Evolutionary conservation across 2,797 vertebrate species (phyloP).

Genomic region (Diglossa cyanea): DNA sequence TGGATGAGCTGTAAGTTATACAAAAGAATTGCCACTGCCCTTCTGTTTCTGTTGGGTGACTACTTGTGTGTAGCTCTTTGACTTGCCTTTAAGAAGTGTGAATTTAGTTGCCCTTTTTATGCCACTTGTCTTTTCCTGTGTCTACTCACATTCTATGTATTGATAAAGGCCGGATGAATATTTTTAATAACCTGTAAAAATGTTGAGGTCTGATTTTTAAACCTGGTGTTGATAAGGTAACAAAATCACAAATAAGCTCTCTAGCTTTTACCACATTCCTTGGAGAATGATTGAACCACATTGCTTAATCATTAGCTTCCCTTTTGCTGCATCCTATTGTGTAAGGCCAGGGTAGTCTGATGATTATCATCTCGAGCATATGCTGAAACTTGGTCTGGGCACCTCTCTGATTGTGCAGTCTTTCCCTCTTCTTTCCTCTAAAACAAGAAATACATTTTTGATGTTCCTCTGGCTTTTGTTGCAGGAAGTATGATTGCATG

Average conservation of each 20-base stretch:
- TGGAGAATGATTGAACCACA: background rate
- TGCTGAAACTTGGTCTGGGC: background rate
- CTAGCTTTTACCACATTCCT: background rate
- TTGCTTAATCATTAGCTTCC: background rate
- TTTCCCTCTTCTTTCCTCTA: background rate
- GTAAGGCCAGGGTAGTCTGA: background rate
- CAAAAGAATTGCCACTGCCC: background rate
- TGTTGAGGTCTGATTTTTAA: background rate
- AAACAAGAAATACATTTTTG: background rate
- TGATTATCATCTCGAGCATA: background rate
- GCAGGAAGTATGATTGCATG: background rate
- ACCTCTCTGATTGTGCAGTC: background rate
- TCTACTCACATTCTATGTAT: background rate
- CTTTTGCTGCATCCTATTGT: background rate
- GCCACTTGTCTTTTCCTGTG: background rate
- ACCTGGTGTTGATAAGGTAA: background rate
- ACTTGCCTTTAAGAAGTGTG: background rate
- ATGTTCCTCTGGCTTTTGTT: background rate
- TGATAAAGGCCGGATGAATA: background rate
- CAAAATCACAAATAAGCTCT: background rate
- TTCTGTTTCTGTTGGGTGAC: background rate
- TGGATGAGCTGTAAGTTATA: background rate
- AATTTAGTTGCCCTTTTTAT: background rate
- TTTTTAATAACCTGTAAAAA: background rate
- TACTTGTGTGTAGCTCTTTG: background rate